A percentile compares a stretch with the other conserved stretches of the same genome.
phyloP scores from a whole-genome alignment of 2,888 invertebrate genomes.

The Cryptosula pallasiana region DNA sequence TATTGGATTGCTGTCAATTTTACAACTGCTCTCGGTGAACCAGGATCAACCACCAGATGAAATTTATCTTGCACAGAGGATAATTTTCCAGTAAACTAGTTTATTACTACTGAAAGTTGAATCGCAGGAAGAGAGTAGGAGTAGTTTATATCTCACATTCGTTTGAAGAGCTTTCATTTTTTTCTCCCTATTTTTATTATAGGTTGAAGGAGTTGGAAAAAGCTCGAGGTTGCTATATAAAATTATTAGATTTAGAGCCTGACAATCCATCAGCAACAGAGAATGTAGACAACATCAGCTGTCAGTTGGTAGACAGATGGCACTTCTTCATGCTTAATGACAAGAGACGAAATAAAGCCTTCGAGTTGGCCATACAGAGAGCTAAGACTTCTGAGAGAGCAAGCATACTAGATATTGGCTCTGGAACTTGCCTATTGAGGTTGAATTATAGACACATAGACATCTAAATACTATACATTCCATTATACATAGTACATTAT shows the following conservation, averaged over 20 bases:
- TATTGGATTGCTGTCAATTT: too few relatives aligned
- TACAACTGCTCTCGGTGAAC: too few relatives aligned
- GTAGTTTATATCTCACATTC: too few relatives aligned
- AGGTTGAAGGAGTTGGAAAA: neutral
- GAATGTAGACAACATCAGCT: constrained; percentile 66
- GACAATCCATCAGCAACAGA: constrained; percentile 61
- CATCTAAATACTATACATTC: too few relatives aligned
- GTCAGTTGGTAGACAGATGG: constrained; percentile 70
- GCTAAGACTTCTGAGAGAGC: constrained; percentile 57
- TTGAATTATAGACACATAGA: too few relatives aligned
- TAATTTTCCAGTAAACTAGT: too few relatives aligned
- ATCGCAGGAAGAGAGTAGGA: too few relatives aligned
- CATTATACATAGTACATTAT: too few relatives aligned
- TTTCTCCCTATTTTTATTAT: neutral
- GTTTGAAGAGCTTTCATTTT: neutral
- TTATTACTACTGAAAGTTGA: too few relatives aligned
- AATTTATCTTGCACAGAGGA: too few relatives aligned
- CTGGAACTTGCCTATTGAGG: constrained; percentile 70
- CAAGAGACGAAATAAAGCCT: constrained; percentile 63
- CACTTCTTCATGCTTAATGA: constrained; percentile 81
- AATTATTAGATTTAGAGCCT: constrained; percentile 56
- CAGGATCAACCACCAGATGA: too few relatives aligned
- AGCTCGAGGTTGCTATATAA: neutral
- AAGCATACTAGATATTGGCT: constrained; percentile 68
- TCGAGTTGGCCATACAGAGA: constrained; percentile 61